Conservation (phyloP, 2,797 vertebrate genomes). For the Phalanger gymnotis region DNA sequence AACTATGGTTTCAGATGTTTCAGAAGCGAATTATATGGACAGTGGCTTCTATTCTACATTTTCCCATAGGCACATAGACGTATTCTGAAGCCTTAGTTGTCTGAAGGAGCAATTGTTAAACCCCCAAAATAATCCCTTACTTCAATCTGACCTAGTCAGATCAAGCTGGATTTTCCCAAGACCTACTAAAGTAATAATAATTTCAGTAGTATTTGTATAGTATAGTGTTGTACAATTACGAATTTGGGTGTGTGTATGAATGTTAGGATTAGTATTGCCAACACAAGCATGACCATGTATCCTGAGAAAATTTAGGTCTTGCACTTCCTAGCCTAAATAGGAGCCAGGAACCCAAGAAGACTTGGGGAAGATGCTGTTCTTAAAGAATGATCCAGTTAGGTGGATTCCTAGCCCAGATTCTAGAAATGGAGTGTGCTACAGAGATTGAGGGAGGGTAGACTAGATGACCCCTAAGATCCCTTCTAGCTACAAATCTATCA, state of each 20-base stretch:
- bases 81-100: neutral
- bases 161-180: slow-evolving; percentile 11
- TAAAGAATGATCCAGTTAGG: neutral
- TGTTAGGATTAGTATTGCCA: neutral
- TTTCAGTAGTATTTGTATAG: neutral
- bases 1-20: neutral
- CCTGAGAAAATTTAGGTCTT: neutral
- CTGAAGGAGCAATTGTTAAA: neutral
- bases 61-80: neutral
- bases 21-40: neutral
- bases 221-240: neutral
- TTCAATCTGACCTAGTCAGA: neutral
- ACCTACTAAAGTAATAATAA: neutral
- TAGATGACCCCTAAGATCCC: neutral
- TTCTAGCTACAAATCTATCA: neutral
- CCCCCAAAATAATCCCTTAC: neutral
- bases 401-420: neutral
- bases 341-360: neutral
- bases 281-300: slow-evolving; percentile 1
- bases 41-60: neutral
- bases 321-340: slow-evolving; percentile 4
- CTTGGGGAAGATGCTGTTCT: slow-evolving; percentile 5
- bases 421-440: neutral
- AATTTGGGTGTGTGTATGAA: neutral
- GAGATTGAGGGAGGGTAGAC: neutral